Conservation (phyloP, 2,888 invertebrate species). For the Drosophila gaucha region DNA sequence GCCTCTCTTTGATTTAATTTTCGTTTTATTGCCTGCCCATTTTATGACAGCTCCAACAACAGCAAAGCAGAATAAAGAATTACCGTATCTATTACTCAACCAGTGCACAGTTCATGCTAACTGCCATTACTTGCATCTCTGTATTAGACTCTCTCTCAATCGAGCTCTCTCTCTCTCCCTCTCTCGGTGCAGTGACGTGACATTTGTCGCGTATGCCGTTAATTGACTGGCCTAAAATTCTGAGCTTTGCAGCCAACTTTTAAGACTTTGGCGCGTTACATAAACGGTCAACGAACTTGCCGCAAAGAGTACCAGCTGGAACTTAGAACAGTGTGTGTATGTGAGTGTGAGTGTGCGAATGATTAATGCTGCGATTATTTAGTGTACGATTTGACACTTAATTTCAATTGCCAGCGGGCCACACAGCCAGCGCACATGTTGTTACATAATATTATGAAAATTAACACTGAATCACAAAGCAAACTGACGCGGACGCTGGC, state of each 20-base stretch:
- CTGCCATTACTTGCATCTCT: constrained; percentile 40
- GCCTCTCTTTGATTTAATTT: constrained; percentile 50
- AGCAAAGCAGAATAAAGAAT: constrained; percentile 23
- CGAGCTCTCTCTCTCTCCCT: constrained; percentile 3
- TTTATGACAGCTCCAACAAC: constrained; percentile 52
- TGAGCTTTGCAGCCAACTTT: constrained; percentile 59
- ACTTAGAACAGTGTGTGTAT: constrained; percentile 5
- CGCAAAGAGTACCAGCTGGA: constrained; percentile 11
- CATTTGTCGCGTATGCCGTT: constrained; percentile 57
- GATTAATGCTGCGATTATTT: constrained; percentile 3
- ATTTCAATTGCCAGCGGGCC: constrained; percentile 30
- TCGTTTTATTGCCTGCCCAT: constrained; percentile 44
- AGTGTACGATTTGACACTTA: not conserved
- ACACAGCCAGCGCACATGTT: constrained; percentile 59
- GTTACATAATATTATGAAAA: constrained; percentile 80
- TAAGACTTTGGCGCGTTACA: constrained; percentile 57
- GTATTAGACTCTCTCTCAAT: constrained; percentile 1
- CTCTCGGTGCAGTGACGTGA: constrained; percentile 51
- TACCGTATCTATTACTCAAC: constrained; percentile 71
- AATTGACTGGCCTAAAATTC: constrained; percentile 60
- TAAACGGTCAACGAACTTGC: constrained; percentile 63
- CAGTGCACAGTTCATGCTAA: constrained; percentile 24
- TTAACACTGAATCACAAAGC: constrained; percentile 77
- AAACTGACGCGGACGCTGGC: constrained; percentile 61
- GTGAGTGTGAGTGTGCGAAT: not conserved